phyloP scores from a whole-genome alignment of 2,113 vertebrate species.

The Lampris incognitus region DNA sequence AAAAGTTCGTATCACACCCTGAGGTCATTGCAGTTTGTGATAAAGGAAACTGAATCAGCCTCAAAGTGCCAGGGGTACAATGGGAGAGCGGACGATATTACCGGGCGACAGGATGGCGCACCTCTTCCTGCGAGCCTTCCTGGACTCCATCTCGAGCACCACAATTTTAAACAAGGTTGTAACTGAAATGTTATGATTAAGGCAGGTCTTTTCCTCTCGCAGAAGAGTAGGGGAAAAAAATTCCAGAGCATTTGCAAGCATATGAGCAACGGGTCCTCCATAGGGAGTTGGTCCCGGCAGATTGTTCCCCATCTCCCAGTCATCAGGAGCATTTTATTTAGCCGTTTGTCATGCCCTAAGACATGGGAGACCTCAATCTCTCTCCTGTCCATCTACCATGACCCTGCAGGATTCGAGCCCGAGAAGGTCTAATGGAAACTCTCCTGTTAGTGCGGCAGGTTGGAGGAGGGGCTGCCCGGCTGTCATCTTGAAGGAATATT shows the following conservation, averaged over 20 bases:
- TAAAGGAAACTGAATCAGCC: conserved; percentile 68
- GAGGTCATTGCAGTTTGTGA: conserved; percentile 49
- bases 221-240: background rate
- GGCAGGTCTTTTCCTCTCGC: conserved; percentile 30
- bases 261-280: conserved; percentile 39
- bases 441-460: conserved; percentile 27
- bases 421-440: conserved; percentile 50
- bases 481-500: conserved; percentile 59
- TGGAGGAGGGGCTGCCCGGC: background rate
- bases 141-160: conserved; percentile 8
- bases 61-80: conserved; percentile 40
- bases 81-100: conserved; percentile 32
- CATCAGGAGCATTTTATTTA: conserved; percentile 57
- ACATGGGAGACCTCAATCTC: conserved; percentile 57
- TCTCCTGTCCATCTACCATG: conserved; percentile 32
- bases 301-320: conserved; percentile 41
- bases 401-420: conserved; percentile 23
- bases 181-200: conserved; percentile 35
- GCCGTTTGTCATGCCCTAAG: conserved; percentile 50
- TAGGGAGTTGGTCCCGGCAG: conserved; percentile 34
- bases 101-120: conserved; percentile 45
- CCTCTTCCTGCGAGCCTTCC: conserved; percentile 53
- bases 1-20: conserved; percentile 47
- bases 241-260: conserved; percentile 27
- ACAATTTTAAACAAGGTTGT: conserved; percentile 19